These are phyloP conservation scores for Isichthys henryi DNA, from an alignment of 2,113 vertebrate species.

Conservation along the genomic window DNA sequence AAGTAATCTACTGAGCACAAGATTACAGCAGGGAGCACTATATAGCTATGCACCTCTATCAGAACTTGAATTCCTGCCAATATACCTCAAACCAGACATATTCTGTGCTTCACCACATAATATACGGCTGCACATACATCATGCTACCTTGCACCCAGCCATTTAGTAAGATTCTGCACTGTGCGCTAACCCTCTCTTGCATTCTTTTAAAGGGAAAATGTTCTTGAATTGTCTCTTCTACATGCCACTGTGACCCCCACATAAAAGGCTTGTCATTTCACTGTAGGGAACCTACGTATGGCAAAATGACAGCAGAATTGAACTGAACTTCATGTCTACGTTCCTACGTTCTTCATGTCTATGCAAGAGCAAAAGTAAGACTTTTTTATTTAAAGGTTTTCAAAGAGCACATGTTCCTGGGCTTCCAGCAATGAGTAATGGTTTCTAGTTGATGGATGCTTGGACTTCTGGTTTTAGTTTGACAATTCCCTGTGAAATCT, in stretches of 20 bases:
- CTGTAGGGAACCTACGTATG: background rate
- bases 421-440: background rate
- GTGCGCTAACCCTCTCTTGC: background rate
- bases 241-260: background rate
- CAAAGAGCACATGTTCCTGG: background rate
- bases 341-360: background rate
- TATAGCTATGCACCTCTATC: background rate
- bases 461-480: background rate
- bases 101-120: background rate
- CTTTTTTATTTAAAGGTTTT: background rate
- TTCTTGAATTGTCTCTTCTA: background rate
- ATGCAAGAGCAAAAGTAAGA: background rate
- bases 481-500: constrained; percentile 15
- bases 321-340: background rate
- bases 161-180: background rate
- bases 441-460: background rate
- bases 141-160: background rate
- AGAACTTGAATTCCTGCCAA: background rate
- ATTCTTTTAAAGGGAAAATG: background rate
- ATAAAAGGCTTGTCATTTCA: background rate
- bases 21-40: background rate
- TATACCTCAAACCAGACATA: background rate
- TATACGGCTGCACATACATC: background rate
- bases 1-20: background rate
- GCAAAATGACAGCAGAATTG: background rate